These are phyloP conservation scores for Kradibia gibbosae DNA, from an alignment of 1,140 invertebrate genomes.

Conservation along the genomic window DNA sequence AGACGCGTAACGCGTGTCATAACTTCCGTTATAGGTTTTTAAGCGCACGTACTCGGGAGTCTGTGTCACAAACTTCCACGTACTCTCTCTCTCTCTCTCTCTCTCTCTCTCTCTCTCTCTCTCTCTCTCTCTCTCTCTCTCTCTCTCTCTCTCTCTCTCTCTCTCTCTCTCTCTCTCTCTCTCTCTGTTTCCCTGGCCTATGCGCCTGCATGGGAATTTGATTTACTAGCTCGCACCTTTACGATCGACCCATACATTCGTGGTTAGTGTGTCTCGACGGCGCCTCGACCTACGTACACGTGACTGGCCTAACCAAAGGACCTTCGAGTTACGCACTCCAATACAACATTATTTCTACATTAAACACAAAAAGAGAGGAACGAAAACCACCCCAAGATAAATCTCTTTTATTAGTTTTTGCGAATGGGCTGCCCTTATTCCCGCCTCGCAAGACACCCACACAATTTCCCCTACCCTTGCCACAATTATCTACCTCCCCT, in stretches of 20 bases:
- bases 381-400: slow-evolving; percentile 20
- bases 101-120: background rate
- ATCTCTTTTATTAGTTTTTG: slow-evolving; percentile 46
- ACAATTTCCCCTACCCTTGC: background rate
- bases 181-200: background rate
- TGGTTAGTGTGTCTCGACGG: slow-evolving; percentile 41
- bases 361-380: slow-evolving; percentile 35
- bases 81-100: background rate
- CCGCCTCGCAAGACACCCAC: background rate
- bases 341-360: slow-evolving; percentile 49
- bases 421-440: slow-evolving; percentile 29
- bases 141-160: background rate
- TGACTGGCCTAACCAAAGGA: slow-evolving; percentile 46
- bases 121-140: background rate
- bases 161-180: background rate
- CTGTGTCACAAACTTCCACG: slow-evolving; percentile 13
- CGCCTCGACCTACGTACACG: slow-evolving; percentile 32
- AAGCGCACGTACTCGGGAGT: slow-evolving; percentile 53
- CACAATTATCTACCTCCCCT: background rate
- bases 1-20: slow-evolving; percentile 52
- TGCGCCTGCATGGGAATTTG: slow-evolving; percentile 59
- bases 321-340: slow-evolving; percentile 22
- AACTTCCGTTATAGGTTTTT: slow-evolving; percentile 61
- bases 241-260: slow-evolving; percentile 58
- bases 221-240: slow-evolving; percentile 63